Evolutionary conservation across 2,888 invertebrate genomes (phyloP), one percentile per base, ranked within the genome.

Genomic region (Agonopterix heracliana): DNA sequence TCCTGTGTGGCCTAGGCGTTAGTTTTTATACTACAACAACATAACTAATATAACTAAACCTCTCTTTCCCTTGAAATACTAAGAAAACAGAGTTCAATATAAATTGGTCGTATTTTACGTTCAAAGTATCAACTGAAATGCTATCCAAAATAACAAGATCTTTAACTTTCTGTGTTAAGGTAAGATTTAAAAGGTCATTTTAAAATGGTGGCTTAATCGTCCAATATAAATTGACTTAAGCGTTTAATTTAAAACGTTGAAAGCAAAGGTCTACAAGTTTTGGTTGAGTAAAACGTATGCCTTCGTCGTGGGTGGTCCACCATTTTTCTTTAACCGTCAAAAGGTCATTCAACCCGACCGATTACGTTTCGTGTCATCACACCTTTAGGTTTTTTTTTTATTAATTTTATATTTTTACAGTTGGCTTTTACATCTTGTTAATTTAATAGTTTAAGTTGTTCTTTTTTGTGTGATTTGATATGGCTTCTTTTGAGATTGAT

Each of bases 291-390:
- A 54, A 58, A 60, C 61, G 60, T 60, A 55, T 58, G 60, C 54
- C 26, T 26, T 38, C 42, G 10, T 64, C 78, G 82, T 86, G 86
- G 86, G 86, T 85, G 86, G 86, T 77, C 84, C 63, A 66, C 72
- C 76, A 77, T 78, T 74, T 78, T 79, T 77, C 73, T 77, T 68
- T 69, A 62, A 60, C 71, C 78, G 84, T 83, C 82, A 80, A 80
- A 81, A 79, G 86, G 76, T 82, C 82, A 68, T 9, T 75, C 78
- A 70, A 80, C 78, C 65, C 58, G 46, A 49, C 57, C 74, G 74
- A 78, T 78, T 77, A 76, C 59, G 56, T 50, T 55, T 46, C 26
- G 54, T 59, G 54, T 61, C 61, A 72, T 72, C 69, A 74, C 81
- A 81, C 79, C 77, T 80, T 74, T 72, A 60, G 50, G 26, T 5